Evolutionary conservation across 2,113 vertebrate genomes (phyloP).

Genomic region (Atractosteus spatula): DNA sequence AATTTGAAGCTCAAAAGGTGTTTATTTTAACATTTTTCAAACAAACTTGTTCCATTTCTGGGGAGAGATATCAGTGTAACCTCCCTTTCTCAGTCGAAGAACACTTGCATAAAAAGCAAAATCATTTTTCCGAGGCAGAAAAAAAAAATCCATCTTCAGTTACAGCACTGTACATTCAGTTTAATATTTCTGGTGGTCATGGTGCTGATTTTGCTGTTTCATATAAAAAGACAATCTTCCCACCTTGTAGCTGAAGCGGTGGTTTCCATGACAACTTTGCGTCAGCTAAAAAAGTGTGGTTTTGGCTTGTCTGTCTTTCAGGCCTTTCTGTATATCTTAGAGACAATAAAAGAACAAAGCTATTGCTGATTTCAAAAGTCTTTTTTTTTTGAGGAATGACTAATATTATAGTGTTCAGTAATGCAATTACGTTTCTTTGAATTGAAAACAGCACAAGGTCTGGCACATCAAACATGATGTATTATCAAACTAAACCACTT

Average conservation of each 20-base stretch:
- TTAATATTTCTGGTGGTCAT: too few relatives aligned
- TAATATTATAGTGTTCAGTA: conserved; percentile 13
- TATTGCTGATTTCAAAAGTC: too few relatives aligned
- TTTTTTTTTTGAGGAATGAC: background rate
- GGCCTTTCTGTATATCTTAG: background rate
- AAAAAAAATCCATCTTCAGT: too few relatives aligned
- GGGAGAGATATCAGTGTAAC: background rate
- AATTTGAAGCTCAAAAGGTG: too few relatives aligned
- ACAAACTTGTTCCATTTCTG: background rate
- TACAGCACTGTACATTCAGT: too few relatives aligned
- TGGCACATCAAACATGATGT: background rate
- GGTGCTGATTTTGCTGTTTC: too few relatives aligned
- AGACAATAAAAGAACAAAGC: background rate
- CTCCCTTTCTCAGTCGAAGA: too few relatives aligned
- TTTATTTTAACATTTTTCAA: too few relatives aligned
- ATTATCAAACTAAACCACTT: background rate
- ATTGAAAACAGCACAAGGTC: background rate
- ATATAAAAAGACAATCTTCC: background rate
- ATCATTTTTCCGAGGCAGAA: too few relatives aligned
- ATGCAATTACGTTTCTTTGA: conserved; percentile 3
- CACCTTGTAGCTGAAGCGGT: background rate
- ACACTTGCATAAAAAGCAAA: too few relatives aligned
- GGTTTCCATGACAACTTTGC: background rate
- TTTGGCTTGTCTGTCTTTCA: background rate
- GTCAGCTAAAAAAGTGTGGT: background rate